Conservation (phyloP, 2,113 vertebrate species). For the Xerus inauris region DNA sequence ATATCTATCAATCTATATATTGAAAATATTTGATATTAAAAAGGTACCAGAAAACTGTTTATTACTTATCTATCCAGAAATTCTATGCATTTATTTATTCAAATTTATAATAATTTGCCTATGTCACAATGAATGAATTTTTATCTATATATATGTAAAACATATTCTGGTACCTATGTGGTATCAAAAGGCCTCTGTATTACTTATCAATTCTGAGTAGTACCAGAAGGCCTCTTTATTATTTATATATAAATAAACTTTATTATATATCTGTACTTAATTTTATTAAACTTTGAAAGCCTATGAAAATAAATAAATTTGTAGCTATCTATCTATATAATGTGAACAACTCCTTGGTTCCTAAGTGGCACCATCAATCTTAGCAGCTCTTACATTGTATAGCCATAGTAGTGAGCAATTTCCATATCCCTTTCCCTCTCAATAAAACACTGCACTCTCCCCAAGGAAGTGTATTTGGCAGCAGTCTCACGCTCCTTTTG, state of each 20-base stretch:
- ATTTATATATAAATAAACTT: no score
- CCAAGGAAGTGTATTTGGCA: constrained; percentile 45
- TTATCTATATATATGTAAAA: neutral
- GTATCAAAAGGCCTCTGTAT: neutral
- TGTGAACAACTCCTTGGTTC: neutral
- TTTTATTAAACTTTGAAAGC: no score
- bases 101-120: no score
- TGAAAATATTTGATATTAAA: neutral
- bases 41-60: neutral
- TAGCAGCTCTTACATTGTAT: neutral
- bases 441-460: constrained; percentile 47
- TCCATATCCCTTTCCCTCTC: constrained; percentile 56
- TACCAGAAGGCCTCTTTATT: no score
- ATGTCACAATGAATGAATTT: no score
- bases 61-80: no score
- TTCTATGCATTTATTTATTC: no score
- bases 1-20: neutral
- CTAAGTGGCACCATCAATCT: neutral
- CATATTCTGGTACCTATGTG: neutral
- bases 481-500: constrained; percentile 59
- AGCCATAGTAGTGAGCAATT: neutral
- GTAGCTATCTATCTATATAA: neutral
- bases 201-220: neutral
- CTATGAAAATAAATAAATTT: neutral
- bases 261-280: no score